Evolutionary conservation across 1,140 invertebrate species (phyloP), one percentile per base, ranked within the genome.

Genomic region (Dreissena polymorpha): DNA sequence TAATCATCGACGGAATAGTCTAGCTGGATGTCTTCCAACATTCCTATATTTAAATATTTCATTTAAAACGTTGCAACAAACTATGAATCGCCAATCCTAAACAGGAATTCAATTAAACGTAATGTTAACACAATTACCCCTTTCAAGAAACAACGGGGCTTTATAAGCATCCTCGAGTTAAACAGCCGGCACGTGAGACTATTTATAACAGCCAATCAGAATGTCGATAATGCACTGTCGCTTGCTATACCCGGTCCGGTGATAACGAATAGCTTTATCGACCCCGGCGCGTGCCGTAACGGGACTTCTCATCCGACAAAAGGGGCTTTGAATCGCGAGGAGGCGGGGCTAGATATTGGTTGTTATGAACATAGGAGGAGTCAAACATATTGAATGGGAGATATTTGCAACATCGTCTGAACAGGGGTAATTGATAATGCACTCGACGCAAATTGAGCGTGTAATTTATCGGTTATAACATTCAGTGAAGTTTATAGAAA

Each of bases 1-100:
- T 76, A 83, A 39, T 83, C 73, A 39, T 83, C 73, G n/a, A 68
- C 68, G 53, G 76, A 83, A 21, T 76, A 83, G 29, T 83, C 67
- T 12, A 83, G 76, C 12, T 83, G 72, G 53, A 76, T 23, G 50
- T 77, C 71, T 76, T 83, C 81, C 39, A 83, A 76, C 81, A 83
- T 83, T 64, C 70, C 57, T 76, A 29, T 12, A 13, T 74, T 27
- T 14, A 3, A 18, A 23, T 49, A 14, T 67, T 29, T n/a, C 23
- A 25, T 25, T 27, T 18, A n/a, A 23, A 12, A 25, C 18, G n/a
- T 72, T 72, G 16, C 10, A 10, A 23, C 53, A n/a, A n/a, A n/a
- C 21, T 57, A n/a, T 57, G 50, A 12, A 25, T 51, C 69, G 18
- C 14, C n/a, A 29, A 25, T 29, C 16, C 18, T 71, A 23, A 21